Conservation (phyloP, 2,797 vertebrate species). For the Ctenosaura bakeri region DNA sequence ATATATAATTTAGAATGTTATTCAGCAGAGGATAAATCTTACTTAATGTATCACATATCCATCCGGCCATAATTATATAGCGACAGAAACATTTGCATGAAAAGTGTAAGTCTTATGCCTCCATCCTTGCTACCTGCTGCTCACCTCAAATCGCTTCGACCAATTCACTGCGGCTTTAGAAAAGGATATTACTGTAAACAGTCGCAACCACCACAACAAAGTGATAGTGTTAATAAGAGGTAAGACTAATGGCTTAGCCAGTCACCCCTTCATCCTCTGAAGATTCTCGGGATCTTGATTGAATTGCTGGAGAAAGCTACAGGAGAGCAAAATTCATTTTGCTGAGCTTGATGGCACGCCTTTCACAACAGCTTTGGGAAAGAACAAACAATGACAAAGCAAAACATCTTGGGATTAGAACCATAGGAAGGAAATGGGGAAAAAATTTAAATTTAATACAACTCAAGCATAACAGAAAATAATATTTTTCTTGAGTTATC, state of each 20-base stretch:
- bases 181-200: neutral
- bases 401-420: conserved; percentile 16
- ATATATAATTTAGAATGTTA: neutral
- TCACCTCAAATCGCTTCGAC: neutral
- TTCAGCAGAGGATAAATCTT: neutral
- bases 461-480: neutral
- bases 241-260: neutral
- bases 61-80: neutral
- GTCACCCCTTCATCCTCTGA: neutral
- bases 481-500: neutral
- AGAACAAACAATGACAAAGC: conserved; percentile 15
- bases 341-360: neutral
- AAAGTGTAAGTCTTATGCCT: neutral
- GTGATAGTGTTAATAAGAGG: conserved; percentile 12
- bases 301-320: conserved; percentile 11
- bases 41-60: conserved; percentile 16
- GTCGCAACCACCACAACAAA: neutral
- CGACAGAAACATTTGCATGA: conserved; percentile 19
- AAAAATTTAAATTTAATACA: neutral
- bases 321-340: conserved; percentile 29
- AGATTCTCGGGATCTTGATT: conserved; percentile 5
- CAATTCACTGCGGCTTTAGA: neutral
- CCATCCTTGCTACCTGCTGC: conserved; percentile 1
- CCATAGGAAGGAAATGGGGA: neutral
- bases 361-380: neutral